Conservation (phyloP, 1,140 invertebrate species). For the Augochlora pura region DNA sequence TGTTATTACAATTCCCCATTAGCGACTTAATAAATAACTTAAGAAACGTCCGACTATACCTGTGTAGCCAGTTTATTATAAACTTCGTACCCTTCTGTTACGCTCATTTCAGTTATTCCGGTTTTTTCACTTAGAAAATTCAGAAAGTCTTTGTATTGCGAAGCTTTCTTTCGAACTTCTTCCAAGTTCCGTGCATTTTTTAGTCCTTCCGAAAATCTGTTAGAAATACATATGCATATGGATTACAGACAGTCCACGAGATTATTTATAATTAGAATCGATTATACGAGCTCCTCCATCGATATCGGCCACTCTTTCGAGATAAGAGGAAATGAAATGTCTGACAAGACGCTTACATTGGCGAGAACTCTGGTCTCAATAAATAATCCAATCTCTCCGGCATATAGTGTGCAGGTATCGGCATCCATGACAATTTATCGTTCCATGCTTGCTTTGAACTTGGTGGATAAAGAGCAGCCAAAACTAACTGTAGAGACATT, state of each 20-base stretch:
- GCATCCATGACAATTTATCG: slow-evolving; percentile 69
- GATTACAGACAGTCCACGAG: neutral
- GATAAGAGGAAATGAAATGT: too few relatives aligned
- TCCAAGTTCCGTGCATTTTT: slow-evolving; percentile 62
- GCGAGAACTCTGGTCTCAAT: slow-evolving; percentile 42
- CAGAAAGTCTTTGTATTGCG: slow-evolving; percentile 77
- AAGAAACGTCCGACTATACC: slow-evolving; percentile 59
- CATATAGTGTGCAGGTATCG: slow-evolving; percentile 65
- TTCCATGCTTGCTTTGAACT: slow-evolving; percentile 77
- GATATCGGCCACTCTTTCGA: too few relatives aligned
- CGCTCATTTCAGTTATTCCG: slow-evolving; percentile 75
- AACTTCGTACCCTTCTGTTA: slow-evolving; percentile 75
- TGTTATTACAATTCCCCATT: too few relatives aligned
- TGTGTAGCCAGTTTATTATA: slow-evolving; percentile 79
- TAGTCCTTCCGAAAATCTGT: slow-evolving; percentile 51
- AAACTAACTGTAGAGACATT: too few relatives aligned
- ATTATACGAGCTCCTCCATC: too few relatives aligned
- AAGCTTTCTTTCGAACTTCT: slow-evolving; percentile 76
- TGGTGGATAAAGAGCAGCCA: slow-evolving; percentile 81
- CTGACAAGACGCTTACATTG: slow-evolving; percentile 36
- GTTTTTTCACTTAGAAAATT: slow-evolving; percentile 77
- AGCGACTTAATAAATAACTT: neutral
- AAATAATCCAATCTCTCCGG: slow-evolving; percentile 59
- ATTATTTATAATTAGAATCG: too few relatives aligned
- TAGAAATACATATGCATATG: neutral